phyloP scores from a whole-genome alignment of 2,888 invertebrate genomes.

The Tenthredo distinguenda region DNA sequence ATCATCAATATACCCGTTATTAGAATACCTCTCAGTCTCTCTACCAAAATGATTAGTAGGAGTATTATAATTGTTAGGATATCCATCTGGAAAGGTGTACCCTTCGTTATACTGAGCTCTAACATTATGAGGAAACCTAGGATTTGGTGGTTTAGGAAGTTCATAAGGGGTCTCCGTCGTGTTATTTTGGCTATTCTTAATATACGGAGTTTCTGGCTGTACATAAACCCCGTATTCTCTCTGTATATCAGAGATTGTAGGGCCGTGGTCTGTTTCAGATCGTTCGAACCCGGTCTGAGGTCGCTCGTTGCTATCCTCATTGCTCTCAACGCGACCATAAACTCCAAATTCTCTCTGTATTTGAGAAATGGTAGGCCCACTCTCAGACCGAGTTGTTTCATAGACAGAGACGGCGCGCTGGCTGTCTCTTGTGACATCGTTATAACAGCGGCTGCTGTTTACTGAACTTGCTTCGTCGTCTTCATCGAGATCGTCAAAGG shows the following conservation, averaged over 20 bases:
- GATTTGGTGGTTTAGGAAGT: slow-evolving; percentile 64
- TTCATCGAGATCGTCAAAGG: slow-evolving; percentile 85
- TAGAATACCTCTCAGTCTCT: slow-evolving; percentile 64
- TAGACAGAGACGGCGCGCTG: slow-evolving; percentile 62
- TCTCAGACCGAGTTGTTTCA: slow-evolving; percentile 57
- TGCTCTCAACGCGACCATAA: slow-evolving; percentile 61
- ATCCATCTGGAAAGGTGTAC: slow-evolving; percentile 65
- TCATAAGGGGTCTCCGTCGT: slow-evolving; percentile 67
- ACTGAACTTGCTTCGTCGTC: slow-evolving; percentile 84
- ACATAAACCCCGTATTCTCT: slow-evolving; percentile 65
- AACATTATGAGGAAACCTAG: slow-evolving; percentile 62
- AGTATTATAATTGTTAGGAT: slow-evolving; percentile 69
- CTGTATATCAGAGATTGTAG: slow-evolving; percentile 63
- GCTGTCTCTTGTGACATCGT: slow-evolving; percentile 65
- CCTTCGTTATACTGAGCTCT: slow-evolving; percentile 61
- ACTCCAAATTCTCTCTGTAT: slow-evolving; percentile 67
- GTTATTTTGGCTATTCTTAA: slow-evolving; percentile 62
- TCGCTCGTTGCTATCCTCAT: slow-evolving; percentile 62
- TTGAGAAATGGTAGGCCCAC: slow-evolving; percentile 65
- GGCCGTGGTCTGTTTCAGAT: slow-evolving; percentile 59
- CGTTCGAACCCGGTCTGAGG: slow-evolving; percentile 59
- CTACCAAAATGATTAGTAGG: slow-evolving; percentile 71
- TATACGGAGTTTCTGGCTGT: slow-evolving; percentile 62
- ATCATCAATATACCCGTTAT: slow-evolving; percentile 69
- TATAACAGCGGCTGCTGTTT: slow-evolving; percentile 77